Evolutionary conservation across 1,140 invertebrate genomes (phyloP), one percentile per base, ranked within the genome.

Genomic region (Lucilia cuprina): DNA sequence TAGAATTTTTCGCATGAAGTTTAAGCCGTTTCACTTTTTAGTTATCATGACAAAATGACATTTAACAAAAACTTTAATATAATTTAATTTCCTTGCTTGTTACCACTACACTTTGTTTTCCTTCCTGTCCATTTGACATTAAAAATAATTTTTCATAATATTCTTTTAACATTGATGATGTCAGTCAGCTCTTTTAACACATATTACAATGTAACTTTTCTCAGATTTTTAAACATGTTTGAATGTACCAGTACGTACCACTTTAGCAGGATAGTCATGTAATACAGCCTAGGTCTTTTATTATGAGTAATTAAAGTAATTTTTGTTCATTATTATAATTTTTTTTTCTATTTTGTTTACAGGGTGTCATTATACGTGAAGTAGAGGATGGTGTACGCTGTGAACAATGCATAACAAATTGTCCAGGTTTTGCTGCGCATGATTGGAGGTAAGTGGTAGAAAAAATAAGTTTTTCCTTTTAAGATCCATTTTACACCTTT

Each of bases 321-420:
- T 75, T 82, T 41, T 17, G 50, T 50, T 82, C 10, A 17, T 83
- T 83, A 2, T 30, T 65, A 30, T 30, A 2, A 30, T 30, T 30
- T 30, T 30, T 30, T 30, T 30, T 30, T 30, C 25, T 30, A 30
- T 10, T 83, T 41, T 82, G 88, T 84, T 93, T 93, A 41, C 93
- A 97, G 96, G 96, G 95, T 84, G 94, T 96, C 47, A 91, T 95
- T 85, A 95, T 97, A 85, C 94, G 95, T 83, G 96, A 97, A 90
- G 94, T 97, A 30, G 96, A 96, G 86, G 95, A 96, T 87, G 96
- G 96, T 13, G 95, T 96, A 85, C 95, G 96, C 21, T 97, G 96
- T 88, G 93, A 96, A 85, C 93, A 94, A 85, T 97, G 96, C 89
- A 94, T 94, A 82, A 95, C 96, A 86, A 93, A 94, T 82, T 97